Base-by-base conservation (phyloP, 1,140 invertebrate genomes). In the Dreissena polymorpha region DNA sequence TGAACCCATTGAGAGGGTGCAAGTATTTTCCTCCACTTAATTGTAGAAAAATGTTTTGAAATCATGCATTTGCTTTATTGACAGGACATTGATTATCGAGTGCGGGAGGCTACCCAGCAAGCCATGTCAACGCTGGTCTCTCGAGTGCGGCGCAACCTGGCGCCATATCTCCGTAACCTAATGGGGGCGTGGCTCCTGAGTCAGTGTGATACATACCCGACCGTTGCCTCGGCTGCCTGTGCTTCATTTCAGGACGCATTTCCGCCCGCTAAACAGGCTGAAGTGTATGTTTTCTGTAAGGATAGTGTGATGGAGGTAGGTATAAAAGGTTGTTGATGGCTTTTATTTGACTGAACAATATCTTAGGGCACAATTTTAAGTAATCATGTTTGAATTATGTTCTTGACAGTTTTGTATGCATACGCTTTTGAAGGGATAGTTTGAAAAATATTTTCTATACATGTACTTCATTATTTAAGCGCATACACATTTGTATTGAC, bases 151-250 rank as follows among this genome's bases (percentile, higher is more conserved):
- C 94, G 95, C 73, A 95, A 95, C 88, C 93, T 98, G 69, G 97
- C 96, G 7, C 95, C 96, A 0, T 95, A 96, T 91, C 93, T 98
- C 0, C 97, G 96, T 89, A 94, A 95, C 87, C 86, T 98, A 5
- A 95, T 96, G 84, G 93, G 93, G 18, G 86, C 86, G 14, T 94
- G 93, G 93, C 94, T 97, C 84, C 94, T 95, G 7, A 95, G 96
- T 23, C 96, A 96, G 89, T 96, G 95, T 93, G 97, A 98, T 89
- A 95, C 95, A 10, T 96, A 97, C 93, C 94, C 96, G 14, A 96
- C 96, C 5, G 96, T 96, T 21, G 95, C 96, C 8, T 94, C 94
- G 84, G 95, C 95, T 83, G 97, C 97, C 23, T 93, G 90, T 23
- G 93, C 94, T 86, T 94, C 96, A n/a, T 97, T 94, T 83, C 85